A percentile compares a stretch with the other conserved stretches of the same genome.
These are phyloP conservation scores for Tragelaphus strepsiceros DNA, from an alignment of 2,113 vertebrate species.

Conservation along the genomic window DNA sequence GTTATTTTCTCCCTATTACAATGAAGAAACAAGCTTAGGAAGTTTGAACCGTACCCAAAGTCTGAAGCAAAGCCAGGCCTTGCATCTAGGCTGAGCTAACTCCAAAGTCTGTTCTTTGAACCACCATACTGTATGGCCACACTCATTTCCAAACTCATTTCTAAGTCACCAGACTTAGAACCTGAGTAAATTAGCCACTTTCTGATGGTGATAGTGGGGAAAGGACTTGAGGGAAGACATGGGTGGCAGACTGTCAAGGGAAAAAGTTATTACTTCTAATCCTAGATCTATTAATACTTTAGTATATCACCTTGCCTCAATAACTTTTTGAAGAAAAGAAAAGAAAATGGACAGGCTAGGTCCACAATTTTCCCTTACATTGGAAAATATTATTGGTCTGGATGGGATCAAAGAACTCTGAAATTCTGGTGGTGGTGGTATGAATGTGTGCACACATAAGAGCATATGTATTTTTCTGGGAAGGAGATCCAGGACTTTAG, in stretches of 20 bases:
- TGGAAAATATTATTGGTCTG: neutral
- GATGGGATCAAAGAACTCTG: neutral
- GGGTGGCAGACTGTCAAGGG: neutral
- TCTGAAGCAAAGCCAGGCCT: neutral
- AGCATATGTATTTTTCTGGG: neutral
- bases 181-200: neutral
- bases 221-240: neutral
- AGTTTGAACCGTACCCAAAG: neutral
- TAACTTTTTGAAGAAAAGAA: neutral
- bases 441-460: neutral
- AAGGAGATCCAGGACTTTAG: neutral
- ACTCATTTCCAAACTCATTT: neutral
- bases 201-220: too few relatives aligned
- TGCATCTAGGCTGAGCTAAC: neutral
- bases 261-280: neutral
- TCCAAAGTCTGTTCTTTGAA: neutral
- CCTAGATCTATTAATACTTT: neutral
- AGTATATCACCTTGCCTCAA: neutral
- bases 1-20: neutral
- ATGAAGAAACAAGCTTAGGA: neutral
- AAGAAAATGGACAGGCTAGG: neutral
- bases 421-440: neutral
- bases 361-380: neutral
- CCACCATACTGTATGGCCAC: neutral
- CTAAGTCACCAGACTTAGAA: neutral